phyloP scores from a whole-genome alignment of 2,888 invertebrate species.

The Ophion slaviceki region DNA sequence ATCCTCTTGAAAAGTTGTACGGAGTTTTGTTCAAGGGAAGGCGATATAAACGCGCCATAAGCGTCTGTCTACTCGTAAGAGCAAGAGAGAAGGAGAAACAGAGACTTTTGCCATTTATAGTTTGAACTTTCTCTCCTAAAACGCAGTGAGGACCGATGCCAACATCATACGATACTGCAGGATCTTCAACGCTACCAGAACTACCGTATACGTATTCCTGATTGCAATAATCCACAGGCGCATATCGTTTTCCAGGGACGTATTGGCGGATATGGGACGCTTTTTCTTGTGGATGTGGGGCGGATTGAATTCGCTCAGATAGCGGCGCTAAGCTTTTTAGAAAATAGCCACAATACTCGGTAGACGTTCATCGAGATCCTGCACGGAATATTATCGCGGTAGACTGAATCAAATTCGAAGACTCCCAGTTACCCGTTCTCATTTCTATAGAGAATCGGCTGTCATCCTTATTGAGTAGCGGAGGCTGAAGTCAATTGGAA shows the following conservation, averaged over 20 bases:
- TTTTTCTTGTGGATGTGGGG: not conserved
- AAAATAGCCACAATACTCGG: not conserved
- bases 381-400: too few species aligned
- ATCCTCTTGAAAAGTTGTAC: conserved; percentile 22
- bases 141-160: conserved; percentile 37
- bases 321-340: not conserved
- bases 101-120: conserved; percentile 50
- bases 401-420: too few species aligned
- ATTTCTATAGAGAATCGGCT: not conserved
- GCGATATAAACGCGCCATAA: conserved; percentile 33
- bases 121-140: conserved; percentile 58
- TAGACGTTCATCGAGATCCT: not conserved
- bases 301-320: conserved; percentile 13
- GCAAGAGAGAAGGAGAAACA: not conserved
- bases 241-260: conserved; percentile 40
- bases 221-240: conserved; percentile 56
- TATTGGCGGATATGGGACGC: conserved; percentile 12
- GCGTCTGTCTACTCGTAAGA: conserved; percentile 24
- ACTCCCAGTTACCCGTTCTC: too few species aligned
- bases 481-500: too few species aligned
- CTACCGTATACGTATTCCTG: conserved; percentile 32
- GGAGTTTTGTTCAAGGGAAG: conserved; percentile 30
- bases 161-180: not conserved
- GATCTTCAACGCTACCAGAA: conserved; percentile 25
- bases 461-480: not conserved